Conservation (phyloP, 2,888 invertebrate genomes). For the Sphaerophoria taeniata region DNA sequence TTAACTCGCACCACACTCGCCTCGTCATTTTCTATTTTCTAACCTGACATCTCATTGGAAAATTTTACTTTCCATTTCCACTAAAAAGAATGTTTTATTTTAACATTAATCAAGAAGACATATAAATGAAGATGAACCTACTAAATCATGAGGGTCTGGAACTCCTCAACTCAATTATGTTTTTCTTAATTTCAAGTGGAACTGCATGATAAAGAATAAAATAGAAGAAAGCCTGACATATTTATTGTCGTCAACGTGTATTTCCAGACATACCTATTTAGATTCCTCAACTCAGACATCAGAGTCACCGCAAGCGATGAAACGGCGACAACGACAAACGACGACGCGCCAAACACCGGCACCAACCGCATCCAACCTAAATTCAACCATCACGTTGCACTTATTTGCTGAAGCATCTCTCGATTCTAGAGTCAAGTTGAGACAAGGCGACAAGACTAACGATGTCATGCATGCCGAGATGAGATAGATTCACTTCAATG, state of each 20-base stretch:
- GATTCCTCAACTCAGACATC: constrained; percentile 27
- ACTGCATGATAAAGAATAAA: too few species aligned
- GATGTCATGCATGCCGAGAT: constrained; percentile 49
- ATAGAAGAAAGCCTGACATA: too few species aligned
- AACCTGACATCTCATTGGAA: constrained; percentile 9
- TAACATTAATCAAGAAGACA: neutral
- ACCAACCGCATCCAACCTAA: constrained; percentile 16
- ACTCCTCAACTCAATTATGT: too few species aligned
- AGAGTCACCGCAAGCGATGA: constrained; percentile 8
- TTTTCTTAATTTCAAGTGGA: too few species aligned
- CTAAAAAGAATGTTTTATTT: constrained; percentile 23
- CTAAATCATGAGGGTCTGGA: too few species aligned
- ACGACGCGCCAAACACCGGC: constrained; percentile 46
- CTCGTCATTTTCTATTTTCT: constrained; percentile 63
- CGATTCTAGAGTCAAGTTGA: constrained; percentile 23
- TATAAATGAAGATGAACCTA: neutral
- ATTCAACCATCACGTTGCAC: constrained; percentile 17
- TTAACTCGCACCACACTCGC: constrained; percentile 10
- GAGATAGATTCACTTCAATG: constrained; percentile 57
- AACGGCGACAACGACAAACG: neutral
- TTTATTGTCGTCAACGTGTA: constrained; percentile 3
- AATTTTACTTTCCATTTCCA: constrained; percentile 6
- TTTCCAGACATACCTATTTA: constrained; percentile 62
- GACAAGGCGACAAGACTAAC: too few species aligned
- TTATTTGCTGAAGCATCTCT: constrained; percentile 19